These are phyloP conservation scores for Cuculus canorus DNA, from an alignment of 2,797 vertebrate genomes.

Conservation along the genomic window DNA sequence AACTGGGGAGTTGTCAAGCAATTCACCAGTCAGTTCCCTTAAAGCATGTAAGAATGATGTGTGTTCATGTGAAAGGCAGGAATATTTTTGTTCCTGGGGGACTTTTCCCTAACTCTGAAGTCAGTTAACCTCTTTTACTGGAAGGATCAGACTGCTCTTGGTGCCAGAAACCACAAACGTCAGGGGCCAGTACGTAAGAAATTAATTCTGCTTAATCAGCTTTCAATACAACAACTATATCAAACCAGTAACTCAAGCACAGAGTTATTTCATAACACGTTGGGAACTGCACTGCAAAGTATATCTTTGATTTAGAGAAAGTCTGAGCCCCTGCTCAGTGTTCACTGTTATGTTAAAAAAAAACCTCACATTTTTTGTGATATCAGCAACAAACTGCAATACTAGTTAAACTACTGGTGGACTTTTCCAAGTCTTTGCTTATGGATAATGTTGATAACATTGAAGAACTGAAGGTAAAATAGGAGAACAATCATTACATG, in stretches of 20 bases:
- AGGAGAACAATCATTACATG: neutral
- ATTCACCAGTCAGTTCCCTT: neutral
- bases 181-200: constrained; percentile 18
- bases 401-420: neutral
- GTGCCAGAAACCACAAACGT: constrained; percentile 37
- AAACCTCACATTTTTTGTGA: neutral
- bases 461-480: neutral
- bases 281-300: neutral
- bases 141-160: neutral
- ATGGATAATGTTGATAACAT: neutral
- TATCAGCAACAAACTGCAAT: neutral
- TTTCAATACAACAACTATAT: neutral
- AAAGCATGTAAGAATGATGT: neutral
- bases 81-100: neutral
- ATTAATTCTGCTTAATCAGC: constrained; percentile 52
- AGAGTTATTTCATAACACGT: neutral
- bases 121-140: constrained; percentile 5
- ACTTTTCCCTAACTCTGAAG: neutral
- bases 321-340: neutral
- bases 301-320: neutral
- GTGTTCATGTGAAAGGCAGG: neutral
- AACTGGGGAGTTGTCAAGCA: constrained; percentile 20
- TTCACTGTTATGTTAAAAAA: neutral
- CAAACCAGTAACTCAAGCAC: neutral
- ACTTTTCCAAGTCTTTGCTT: neutral